Base-by-base conservation (phyloP, 2,797 vertebrate genomes). In the Falco biarmicus region DNA sequence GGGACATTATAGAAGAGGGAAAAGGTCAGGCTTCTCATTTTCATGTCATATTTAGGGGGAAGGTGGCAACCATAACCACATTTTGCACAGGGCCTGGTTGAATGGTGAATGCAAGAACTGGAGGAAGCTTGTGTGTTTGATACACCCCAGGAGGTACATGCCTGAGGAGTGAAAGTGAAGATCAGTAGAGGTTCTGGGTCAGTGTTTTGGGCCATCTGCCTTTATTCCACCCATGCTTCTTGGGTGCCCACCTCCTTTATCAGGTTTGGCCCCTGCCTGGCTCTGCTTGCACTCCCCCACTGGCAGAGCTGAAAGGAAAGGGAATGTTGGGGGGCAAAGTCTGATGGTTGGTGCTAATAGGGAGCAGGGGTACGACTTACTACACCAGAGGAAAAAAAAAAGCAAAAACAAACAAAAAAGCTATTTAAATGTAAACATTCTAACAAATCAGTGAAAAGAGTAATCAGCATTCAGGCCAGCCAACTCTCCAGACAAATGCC, bases 311-410 rank as follows among this genome's bases (percentile, higher is more conserved):
- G 17, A 53, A 32, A 76, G n/a, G 15, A 56, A 92, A 60, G 18
- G 54, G n/a, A 66, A 75, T 29, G 22, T 2, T 26, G 43, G 61
- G 32, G 31, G 34, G 25, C 48, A 56, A 68, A 45, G 11, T 39
- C 21, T 60, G 34, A 22, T 39, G 22, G 7, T 10, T 53, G 43
- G 15, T 4, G 6, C 9, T 13, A 48, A 31, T 12, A 59, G 25
- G 13, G 20, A 70, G 11, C 1, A 6, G 9, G 16, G 15, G 25
- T 15, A 31, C 51, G 17, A 65, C 5, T 50, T 77, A 39, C 5
- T 56, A n/a, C n/a, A 3, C 6, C 18, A 29, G 8, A 51, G 2
- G 3, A 34, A 0, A 2, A 31, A 31, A 20, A 9, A 13, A n/a
- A 13, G 1, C 7, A 8, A 19, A 4, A 39, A 15, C 8, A 41